Percentiles rank a stretch among this genome's conserved stretches.
Evolutionary conservation across 1,140 invertebrate species (phyloP).

Genomic region (Lordiphosa collinella): DNA sequence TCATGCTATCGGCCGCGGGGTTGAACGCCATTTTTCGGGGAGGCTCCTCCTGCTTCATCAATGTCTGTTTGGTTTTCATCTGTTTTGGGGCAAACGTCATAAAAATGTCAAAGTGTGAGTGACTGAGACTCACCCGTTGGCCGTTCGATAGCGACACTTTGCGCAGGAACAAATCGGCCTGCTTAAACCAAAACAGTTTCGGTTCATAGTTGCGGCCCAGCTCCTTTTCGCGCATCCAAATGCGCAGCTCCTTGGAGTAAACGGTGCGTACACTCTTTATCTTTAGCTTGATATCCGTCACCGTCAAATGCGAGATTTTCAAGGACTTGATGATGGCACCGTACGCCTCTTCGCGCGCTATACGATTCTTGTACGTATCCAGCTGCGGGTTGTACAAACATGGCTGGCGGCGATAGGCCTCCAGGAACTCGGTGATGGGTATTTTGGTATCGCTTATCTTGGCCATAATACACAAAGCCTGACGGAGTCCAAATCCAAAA

Average conservation of each 20-base stretch:
- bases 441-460: slow-evolving; percentile 59
- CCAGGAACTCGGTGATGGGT: slow-evolving; percentile 67
- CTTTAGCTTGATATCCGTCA: slow-evolving; percentile 73
- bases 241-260: slow-evolving; percentile 75
- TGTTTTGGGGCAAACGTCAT: not conserved
- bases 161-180: slow-evolving; percentile 59
- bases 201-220: slow-evolving; percentile 49
- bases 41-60: slow-evolving; percentile 28
- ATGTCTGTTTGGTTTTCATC: slow-evolving; percentile 2
- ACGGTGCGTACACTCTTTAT: slow-evolving; percentile 78
- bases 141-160: slow-evolving; percentile 56
- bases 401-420: slow-evolving; percentile 69
- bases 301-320: slow-evolving; percentile 61
- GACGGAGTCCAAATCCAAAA: not conserved
- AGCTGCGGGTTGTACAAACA: slow-evolving; percentile 72
- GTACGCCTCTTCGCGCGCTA: slow-evolving; percentile 65
- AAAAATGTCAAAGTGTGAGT: not conserved
- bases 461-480: slow-evolving; percentile 23
- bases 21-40: slow-evolving; percentile 27
- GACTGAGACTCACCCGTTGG: slow-evolving; percentile 16
- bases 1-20: slow-evolving; percentile 14
- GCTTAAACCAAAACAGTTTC: slow-evolving; percentile 64
- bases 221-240: slow-evolving; percentile 59
- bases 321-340: slow-evolving; percentile 62
- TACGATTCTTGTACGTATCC: slow-evolving; percentile 70